These are phyloP conservation scores for Rhombomys opimus DNA, from an alignment of 2,113 vertebrate species.

Conservation along the genomic window DNA sequence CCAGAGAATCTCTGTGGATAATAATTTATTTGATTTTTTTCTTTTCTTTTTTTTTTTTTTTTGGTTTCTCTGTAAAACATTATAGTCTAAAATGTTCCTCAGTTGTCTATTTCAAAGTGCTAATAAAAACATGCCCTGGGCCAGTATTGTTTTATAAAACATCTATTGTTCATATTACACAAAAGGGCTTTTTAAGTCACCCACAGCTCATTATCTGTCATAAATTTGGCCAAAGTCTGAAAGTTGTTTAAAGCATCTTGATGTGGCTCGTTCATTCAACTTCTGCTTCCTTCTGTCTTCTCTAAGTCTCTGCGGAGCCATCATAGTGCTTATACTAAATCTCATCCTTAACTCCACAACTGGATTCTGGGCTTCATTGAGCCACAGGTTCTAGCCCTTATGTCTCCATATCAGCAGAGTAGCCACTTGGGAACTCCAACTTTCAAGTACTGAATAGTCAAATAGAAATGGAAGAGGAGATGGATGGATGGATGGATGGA, in stretches of 20 bases:
- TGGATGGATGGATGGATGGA: not conserved
- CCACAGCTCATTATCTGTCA: conserved; percentile 34
- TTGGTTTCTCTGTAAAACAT: conserved; percentile 42
- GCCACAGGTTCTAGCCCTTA: not conserved
- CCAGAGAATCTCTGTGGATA: conserved; percentile 1
- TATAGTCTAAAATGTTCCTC: conserved; percentile 20
- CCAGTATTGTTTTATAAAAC: conserved; percentile 63
- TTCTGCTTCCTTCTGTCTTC: not conserved
- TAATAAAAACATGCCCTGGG: conserved; percentile 65
- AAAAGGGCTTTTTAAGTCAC: conserved; percentile 39
- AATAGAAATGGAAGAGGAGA: not conserved
- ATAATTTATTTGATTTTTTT: conserved; percentile 40
- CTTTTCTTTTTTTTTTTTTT: conserved; percentile 51
- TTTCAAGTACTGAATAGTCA: not conserved
- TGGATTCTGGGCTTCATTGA: not conserved
- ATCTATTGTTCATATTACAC: conserved; percentile 60
- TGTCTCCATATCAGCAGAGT: not conserved
- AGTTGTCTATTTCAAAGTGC: conserved; percentile 56
- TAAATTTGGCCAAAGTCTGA: conserved; percentile 39
- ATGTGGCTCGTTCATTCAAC: not conserved
- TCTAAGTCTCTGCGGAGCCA: not conserved
- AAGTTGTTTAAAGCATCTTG: conserved; percentile 8
- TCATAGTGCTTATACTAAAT: not conserved
- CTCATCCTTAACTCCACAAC: not conserved
- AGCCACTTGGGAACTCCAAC: not conserved